Evolutionary conservation across 2,888 invertebrate genomes (phyloP).

Genomic region (Ctena decussata): DNA sequence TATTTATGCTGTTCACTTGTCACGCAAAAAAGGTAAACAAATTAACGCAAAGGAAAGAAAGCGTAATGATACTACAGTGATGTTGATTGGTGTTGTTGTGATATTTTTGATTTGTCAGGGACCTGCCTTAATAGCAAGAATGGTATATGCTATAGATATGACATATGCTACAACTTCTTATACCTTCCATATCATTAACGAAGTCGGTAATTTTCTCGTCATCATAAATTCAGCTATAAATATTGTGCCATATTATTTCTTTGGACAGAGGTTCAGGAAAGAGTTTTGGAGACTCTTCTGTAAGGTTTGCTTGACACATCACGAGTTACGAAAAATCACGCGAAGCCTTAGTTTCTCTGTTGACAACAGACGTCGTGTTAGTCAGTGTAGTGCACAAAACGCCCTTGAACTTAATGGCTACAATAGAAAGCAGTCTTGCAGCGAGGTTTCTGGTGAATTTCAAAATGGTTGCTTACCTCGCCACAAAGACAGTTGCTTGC

Average conservation of each 20-base stretch:
- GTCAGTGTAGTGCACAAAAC: slow-evolving; percentile 54
- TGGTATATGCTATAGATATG: slow-evolving; percentile 84
- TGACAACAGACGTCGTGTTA: slow-evolving; percentile 69
- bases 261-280: slow-evolving; percentile 84
- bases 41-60: slow-evolving; percentile 84
- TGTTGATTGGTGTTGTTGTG: slow-evolving; percentile 86
- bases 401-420: slow-evolving; percentile 66
- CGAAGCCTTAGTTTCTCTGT: slow-evolving; percentile 78
- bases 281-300: slow-evolving; percentile 85
- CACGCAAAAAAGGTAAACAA: slow-evolving; percentile 80
- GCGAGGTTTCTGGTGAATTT: neutral
- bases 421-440: neutral
- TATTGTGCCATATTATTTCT: slow-evolving; percentile 87
- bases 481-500: slow-evolving; percentile 48
- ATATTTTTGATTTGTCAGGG: slow-evolving; percentile 86
- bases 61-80: slow-evolving; percentile 86
- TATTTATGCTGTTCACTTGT: slow-evolving; percentile 84
- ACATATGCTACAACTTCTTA: slow-evolving; percentile 56
- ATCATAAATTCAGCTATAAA: slow-evolving; percentile 86
- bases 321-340: slow-evolving; percentile 72
- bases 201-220: slow-evolving; percentile 85
- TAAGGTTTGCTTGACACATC: slow-evolving; percentile 76
- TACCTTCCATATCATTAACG: slow-evolving; percentile 82
- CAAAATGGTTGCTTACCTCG: slow-evolving; percentile 15
- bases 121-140: slow-evolving; percentile 86